Evolutionary conservation across 2,797 vertebrate genomes (phyloP), one percentile per base, ranked within the genome.

Genomic region (Scolopax bukidnonensis): DNA sequence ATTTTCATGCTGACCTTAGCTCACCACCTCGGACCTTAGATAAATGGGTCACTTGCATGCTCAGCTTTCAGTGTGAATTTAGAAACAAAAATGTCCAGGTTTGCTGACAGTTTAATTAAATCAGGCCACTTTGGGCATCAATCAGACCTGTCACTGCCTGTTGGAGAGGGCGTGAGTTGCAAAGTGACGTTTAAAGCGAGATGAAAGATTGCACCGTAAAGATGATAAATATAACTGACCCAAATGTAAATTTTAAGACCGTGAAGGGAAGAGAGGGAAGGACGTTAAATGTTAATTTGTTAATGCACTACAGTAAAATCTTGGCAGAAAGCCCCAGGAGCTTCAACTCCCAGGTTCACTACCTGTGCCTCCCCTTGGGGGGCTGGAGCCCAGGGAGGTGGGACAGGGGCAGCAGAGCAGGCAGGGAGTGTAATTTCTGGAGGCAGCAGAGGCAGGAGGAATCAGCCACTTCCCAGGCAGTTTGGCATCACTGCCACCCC

Each of bases 91-190:
- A 74, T 20, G 36, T 77, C 92, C 68, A 67, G 48, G 82, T 91
- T 96, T 95, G 88, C 95, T 97, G 96, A 98, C 92, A 97, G 92
- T 97, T 98, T 97, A 97, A 98, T 97, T 98, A 97, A 97, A 97
- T 97, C 93, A 82, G 88, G 56, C 75, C 68, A 43, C 67, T 96
- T 96, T 92, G 95, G 69, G 87, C 93, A 96, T 97, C 95, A 95
- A n/a, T 93, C 93, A 96, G 84, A 47, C 43, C 71, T 69, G 73
- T 93, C 95, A 73, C 11, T 92, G 50, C 91, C 82, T 90, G 73
- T 84, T 79, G 87, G 64, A 94, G 84, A 81, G 80, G 84, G 86
- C 23, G 23, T 90, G 93, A 93, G 85, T 57, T 84, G 82, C 69
- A 32, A 67, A 79, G 88, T 84, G 80, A 93, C 71, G 32, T 89